Conservation (phyloP, 2,113 vertebrate species). For the Bambusicola thoracicus region DNA sequence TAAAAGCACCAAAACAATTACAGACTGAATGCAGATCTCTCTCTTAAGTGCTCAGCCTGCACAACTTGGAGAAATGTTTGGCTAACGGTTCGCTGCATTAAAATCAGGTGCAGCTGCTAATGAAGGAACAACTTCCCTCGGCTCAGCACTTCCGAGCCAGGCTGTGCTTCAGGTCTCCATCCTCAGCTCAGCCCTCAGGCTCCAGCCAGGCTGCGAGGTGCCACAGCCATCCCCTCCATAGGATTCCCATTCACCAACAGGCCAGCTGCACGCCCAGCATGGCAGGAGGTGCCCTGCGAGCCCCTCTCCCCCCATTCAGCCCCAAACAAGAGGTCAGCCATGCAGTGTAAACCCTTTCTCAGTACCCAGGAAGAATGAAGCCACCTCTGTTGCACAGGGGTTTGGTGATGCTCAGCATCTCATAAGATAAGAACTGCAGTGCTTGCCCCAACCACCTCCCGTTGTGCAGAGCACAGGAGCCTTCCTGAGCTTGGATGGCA, state of each 20-base stretch:
- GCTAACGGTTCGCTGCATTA: not conserved
- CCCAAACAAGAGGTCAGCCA: not conserved
- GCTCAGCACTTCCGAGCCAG: not conserved
- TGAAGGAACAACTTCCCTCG: not conserved
- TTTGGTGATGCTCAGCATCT: not conserved
- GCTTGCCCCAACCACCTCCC: not conserved
- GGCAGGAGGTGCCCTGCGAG: not conserved
- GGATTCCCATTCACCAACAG: rapidly evolving
- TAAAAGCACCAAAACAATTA: slow-evolving; percentile 1
- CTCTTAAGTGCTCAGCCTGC: not conserved
- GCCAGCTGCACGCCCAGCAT: not conserved
- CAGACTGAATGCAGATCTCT: not conserved
- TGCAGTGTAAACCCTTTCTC: not conserved
- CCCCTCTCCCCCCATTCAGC: not conserved
- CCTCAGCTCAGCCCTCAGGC: not conserved
- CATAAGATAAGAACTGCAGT: not conserved
- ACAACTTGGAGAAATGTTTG: not conserved
- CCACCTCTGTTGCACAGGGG: not conserved
- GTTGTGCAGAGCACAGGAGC: not conserved
- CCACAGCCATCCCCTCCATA: not conserved
- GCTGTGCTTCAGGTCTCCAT: not conserved
- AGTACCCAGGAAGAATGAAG: not conserved
- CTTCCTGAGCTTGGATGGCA: not conserved
- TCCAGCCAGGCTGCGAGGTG: not conserved
- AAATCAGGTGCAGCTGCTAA: not conserved